A percentile compares a stretch with the other conserved stretches of the same genome.
Conservation (phyloP, 2,113 vertebrate genomes). For the Pterocles burchelli region DNA sequence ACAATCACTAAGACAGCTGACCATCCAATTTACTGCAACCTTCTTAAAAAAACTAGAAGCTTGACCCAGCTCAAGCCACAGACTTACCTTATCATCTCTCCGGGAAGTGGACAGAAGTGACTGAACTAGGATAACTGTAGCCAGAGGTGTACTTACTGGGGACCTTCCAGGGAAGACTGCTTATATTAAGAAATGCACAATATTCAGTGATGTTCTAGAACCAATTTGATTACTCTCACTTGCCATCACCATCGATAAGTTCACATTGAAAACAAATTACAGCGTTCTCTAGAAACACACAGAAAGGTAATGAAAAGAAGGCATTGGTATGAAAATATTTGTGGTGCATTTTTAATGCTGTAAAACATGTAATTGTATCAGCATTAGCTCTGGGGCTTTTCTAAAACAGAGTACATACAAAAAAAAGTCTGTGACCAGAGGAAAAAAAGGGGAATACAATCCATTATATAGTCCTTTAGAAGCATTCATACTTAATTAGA, state of each 20-base stretch:
- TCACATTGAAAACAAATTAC: neutral
- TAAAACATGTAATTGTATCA: neutral
- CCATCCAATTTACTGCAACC: neutral
- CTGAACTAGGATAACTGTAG: slow-evolving; percentile 37
- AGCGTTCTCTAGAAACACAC: neutral
- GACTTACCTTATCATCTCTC: neutral
- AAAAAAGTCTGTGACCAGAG: neutral
- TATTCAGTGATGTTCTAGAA: neutral
- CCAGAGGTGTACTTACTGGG: neutral
- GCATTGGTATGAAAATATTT: neutral
- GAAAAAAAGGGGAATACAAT: neutral
- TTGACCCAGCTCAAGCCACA: slow-evolving; percentile 1
- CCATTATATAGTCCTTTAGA: neutral
- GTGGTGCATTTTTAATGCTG: neutral
- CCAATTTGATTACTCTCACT: neutral
- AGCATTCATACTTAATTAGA: neutral
- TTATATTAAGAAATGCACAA: neutral
- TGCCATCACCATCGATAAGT: neutral
- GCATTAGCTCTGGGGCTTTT: neutral
- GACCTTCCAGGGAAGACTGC: neutral
- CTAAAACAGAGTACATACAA: neutral
- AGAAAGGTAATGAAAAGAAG: neutral
- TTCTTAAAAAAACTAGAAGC: neutral
- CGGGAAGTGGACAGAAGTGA: slow-evolving; percentile 18
- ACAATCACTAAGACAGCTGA: neutral